phyloP scores from a whole-genome alignment of 2,888 invertebrate genomes.

The Oligia latruncula region DNA sequence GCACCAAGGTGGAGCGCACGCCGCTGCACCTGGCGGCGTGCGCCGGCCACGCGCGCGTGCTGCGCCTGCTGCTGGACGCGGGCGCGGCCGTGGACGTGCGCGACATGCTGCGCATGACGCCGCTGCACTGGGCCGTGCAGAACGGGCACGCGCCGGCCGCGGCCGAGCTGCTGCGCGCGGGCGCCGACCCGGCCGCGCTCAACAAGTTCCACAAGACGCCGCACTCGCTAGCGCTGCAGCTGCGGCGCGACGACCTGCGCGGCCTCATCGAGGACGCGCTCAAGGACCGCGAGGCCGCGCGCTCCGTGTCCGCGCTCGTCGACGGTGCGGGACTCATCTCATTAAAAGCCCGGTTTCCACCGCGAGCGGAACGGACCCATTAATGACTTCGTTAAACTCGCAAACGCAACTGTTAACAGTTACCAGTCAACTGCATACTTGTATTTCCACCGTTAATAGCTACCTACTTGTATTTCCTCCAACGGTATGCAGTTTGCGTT shows the following conservation, averaged over 20 bases:
- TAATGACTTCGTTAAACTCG: too few species aligned
- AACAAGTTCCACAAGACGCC: constrained; percentile 83
- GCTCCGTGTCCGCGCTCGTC: constrained; percentile 66
- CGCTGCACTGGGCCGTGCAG: constrained; percentile 98
- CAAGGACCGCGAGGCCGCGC: constrained; percentile 66
- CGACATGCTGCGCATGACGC: constrained; percentile 92
- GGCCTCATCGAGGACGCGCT: constrained; percentile 71
- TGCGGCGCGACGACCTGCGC: constrained; percentile 59
- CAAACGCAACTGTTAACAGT: too few species aligned
- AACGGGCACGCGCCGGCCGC: constrained; percentile 92
- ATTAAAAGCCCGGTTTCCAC: too few species aligned
- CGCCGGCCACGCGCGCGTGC: constrained; percentile 94
- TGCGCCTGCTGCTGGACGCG: constrained; percentile 91
- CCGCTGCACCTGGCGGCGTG: constrained; percentile 97
- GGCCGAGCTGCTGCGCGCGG: constrained; percentile 92
- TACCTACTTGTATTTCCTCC: too few species aligned
- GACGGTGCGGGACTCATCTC: constrained; percentile 41
- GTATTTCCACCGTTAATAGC: too few species aligned
- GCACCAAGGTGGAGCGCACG: constrained; percentile 96
- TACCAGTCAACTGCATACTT: too few species aligned
- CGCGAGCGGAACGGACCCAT: too few species aligned
- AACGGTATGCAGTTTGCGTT: too few species aligned
- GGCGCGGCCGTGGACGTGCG: constrained; percentile 79
- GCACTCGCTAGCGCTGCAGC: constrained; percentile 69
- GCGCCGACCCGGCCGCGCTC: constrained; percentile 92